Evolutionary conservation across 2,888 invertebrate species (phyloP).

Genomic region (Drosophila mettleri): DNA sequence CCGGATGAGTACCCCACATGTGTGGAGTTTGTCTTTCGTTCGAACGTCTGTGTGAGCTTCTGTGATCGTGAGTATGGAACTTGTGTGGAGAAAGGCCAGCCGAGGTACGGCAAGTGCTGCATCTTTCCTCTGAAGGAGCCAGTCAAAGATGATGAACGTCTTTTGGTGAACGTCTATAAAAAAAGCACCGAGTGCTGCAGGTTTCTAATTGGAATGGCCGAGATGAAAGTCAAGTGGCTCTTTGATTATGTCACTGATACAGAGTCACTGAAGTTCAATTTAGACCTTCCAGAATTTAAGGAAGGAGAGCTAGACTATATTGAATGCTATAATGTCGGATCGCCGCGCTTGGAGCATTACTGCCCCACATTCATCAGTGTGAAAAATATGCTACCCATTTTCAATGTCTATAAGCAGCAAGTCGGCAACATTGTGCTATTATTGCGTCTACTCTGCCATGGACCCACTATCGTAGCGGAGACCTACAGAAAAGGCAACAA

Average conservation of each 20-base stretch:
- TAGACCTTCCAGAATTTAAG: not conserved
- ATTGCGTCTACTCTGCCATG: conserved; percentile 81
- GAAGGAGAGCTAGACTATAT: conserved; percentile 36
- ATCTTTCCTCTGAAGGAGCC: conserved; percentile 80
- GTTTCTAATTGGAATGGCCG: conserved; percentile 30
- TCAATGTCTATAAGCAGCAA: conserved; percentile 75
- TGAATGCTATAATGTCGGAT: conserved; percentile 63
- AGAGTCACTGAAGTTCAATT: rapidly evolving
- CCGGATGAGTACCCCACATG: conserved; percentile 37
- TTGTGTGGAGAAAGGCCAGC: conserved; percentile 59
- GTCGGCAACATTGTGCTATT: conserved; percentile 83
- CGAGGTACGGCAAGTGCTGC: conserved; percentile 81
- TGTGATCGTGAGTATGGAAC: conserved; percentile 82
- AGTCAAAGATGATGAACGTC: conserved; percentile 70
- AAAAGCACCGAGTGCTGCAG: conserved; percentile 70
- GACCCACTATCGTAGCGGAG: conserved; percentile 79
- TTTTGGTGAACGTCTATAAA: conserved; percentile 81
- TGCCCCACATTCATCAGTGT: conserved; percentile 71
- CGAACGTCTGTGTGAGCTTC: conserved; percentile 79
- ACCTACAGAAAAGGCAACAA: conserved; percentile 41
- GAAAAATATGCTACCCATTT: conserved; percentile 79
- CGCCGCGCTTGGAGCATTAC: conserved; percentile 70
- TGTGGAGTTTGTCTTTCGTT: conserved; percentile 72
- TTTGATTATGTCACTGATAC: conserved; percentile 78
- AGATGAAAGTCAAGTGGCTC: conserved; percentile 23